Evolutionary conservation across 2,113 vertebrate genomes (phyloP), one percentile per base, ranked within the genome.

Genomic region (Tachuris rubrigastra): DNA sequence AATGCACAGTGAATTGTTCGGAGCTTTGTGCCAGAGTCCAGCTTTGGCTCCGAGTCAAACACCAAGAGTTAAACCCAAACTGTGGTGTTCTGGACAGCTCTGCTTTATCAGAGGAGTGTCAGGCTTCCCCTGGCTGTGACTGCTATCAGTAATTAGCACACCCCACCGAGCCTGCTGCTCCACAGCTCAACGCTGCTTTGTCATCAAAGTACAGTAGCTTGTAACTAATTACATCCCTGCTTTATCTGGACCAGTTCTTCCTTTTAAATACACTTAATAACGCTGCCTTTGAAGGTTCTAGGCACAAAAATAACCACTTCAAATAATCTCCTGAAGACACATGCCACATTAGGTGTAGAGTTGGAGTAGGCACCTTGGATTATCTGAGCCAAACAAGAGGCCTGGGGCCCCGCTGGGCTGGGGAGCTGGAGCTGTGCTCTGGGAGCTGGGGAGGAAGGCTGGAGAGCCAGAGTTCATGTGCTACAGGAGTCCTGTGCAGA

Each of bases 191-290:
- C 23, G 87, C 94, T 87, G 88, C 93, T 92, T 96, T 96, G 95
- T 89, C 95, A 96, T 95, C 96, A 96, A 96, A 95, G 93, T 93
- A 93, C 93, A 96, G 90, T 85, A 91, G 87, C 96, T 97, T 94
- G 94, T 96, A 96, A 88, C 95, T 97, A 97, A 97, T 97, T 97
- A 97, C 95, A 90, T 91, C 90, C 94, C 79, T 4, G 81, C 94
- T 93, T 97, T 97, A 96, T 96, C 90, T 91, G 91, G 87, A 63
- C 93, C 85, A 14, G 33, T 76, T 93, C 93, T 93, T 96, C 94
- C 79, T 94, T 95, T 96, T 95, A 95, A 97, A 95, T 91, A 94
- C 90, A 89, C 90, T 96, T 96, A 95, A 97, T 95, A 97, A 95
- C 47, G 87, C 91, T 88, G 79, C 67, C 77, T 94, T 95, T 96